These are phyloP conservation scores for Solen grandis DNA, from an alignment of 1,140 invertebrate species.

Conservation along the genomic window DNA sequence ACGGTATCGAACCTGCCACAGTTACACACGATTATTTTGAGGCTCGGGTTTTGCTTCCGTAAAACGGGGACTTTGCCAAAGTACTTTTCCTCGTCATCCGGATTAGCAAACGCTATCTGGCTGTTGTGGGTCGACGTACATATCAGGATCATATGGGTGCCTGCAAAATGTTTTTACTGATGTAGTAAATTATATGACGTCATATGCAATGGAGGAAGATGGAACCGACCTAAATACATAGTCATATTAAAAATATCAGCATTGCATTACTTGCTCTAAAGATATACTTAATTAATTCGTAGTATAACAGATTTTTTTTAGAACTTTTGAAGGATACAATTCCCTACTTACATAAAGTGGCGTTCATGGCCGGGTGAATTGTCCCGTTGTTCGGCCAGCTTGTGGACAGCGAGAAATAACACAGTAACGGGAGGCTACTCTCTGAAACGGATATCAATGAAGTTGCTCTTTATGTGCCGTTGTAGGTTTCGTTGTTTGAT, in stretches of 20 bases:
- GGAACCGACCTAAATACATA: too few species aligned
- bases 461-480: too few species aligned
- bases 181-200: too few species aligned
- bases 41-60: conserved; percentile 35
- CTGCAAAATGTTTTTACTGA: too few species aligned
- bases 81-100: conserved; percentile 29
- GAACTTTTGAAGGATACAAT: too few species aligned
- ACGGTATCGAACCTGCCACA: conserved; percentile 30
- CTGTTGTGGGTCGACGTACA: conserved; percentile 11
- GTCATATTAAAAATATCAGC: too few species aligned
- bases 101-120: conserved; percentile 7
- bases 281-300: too few species aligned
- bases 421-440: conserved; percentile 17
- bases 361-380: conserved; percentile 41
- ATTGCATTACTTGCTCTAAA: too few species aligned
- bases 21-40: conserved; percentile 46
- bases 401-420: conserved; percentile 18
- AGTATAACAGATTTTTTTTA: too few species aligned
- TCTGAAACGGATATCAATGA: too few species aligned
- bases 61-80: conserved; percentile 45
- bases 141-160: conserved; percentile 52
- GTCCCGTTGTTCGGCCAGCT: conserved; percentile 43
- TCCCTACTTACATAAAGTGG: conserved; percentile 37
- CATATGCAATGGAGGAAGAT: too few species aligned
- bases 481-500: too few species aligned